A percentile compares a stretch with the other conserved stretches of the same genome.
phyloP scores from a whole-genome alignment of 2,797 vertebrate genomes.

The Enteromius thamalakanensis region DNA sequence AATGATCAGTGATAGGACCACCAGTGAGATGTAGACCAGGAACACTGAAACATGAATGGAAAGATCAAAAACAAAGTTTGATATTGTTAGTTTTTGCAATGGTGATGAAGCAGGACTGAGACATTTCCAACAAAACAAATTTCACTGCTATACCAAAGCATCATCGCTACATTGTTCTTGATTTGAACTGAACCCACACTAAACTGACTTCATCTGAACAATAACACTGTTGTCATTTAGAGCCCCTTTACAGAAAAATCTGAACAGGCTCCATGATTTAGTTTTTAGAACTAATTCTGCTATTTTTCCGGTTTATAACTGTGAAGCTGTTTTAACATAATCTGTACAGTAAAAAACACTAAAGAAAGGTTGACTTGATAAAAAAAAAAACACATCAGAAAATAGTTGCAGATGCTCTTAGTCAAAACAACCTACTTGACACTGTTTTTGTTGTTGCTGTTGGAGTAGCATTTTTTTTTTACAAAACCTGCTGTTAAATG shows the following conservation, averaged over 20 bases:
- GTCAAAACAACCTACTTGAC: background rate
- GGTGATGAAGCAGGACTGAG: background rate
- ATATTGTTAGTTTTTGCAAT: background rate
- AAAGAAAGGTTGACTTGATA: background rate
- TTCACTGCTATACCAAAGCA: background rate
- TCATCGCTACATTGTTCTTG: background rate
- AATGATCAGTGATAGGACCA: conserved; percentile 84
- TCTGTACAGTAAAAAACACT: background rate
- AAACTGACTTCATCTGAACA: background rate
- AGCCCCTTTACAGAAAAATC: background rate
- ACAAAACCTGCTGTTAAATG: background rate
- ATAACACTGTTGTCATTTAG: background rate
- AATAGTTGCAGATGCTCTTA: background rate
- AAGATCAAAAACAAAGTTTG: conserved; percentile 20
- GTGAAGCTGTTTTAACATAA: background rate
- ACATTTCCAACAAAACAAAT: background rate
- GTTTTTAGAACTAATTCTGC: background rate
- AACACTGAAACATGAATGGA: conserved; percentile 83
- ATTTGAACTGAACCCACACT: background rate
- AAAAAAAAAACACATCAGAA: background rate
- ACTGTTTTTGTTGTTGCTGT: background rate
- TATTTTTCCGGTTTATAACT: background rate
- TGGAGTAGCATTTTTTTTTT: background rate
- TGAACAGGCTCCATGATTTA: background rate
- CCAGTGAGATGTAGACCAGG: conserved; percentile 82